phyloP scores from a whole-genome alignment of 2,888 invertebrate species.

The Apotomis betuletana region DNA sequence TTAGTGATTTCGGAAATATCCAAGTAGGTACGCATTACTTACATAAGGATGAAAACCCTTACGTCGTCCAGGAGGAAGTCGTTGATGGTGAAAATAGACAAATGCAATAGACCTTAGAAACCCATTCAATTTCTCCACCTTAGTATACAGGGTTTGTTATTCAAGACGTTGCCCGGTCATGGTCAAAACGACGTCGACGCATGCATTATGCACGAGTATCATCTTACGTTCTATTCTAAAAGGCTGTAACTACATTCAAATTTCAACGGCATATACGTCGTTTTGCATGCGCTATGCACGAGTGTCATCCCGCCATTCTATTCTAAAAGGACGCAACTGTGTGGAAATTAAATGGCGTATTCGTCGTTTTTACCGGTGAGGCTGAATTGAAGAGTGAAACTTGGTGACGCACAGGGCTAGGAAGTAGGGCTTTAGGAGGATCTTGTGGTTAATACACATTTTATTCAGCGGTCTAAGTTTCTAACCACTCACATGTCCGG shows the following conservation, averaged over 20 bases:
- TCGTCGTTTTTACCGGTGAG: neutral
- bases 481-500: neutral
- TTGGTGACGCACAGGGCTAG: constrained; percentile 43
- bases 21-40: no score
- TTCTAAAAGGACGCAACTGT: neutral
- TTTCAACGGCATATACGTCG: neutral
- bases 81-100: neutral
- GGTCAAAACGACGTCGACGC: constrained; percentile 48
- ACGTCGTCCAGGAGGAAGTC: no score
- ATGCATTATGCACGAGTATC: constrained; percentile 73
- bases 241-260: neutral
- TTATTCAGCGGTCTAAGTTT: neutral
- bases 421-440: constrained; percentile 20
- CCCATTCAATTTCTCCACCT: constrained; percentile 23
- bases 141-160: constrained; percentile 25
- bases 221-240: neutral
- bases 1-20: no score
- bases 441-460: constrained; percentile 11
- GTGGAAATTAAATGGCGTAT: neutral
- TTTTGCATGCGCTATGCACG: neutral
- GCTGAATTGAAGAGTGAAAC: constrained; percentile 70
- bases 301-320: neutral
- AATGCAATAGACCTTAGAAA: constrained; percentile 38
- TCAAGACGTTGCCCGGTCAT: constrained; percentile 31
- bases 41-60: no score